phyloP scores from a whole-genome alignment of 1,140 invertebrate species.

The Hylaeus anthracinus region DNA sequence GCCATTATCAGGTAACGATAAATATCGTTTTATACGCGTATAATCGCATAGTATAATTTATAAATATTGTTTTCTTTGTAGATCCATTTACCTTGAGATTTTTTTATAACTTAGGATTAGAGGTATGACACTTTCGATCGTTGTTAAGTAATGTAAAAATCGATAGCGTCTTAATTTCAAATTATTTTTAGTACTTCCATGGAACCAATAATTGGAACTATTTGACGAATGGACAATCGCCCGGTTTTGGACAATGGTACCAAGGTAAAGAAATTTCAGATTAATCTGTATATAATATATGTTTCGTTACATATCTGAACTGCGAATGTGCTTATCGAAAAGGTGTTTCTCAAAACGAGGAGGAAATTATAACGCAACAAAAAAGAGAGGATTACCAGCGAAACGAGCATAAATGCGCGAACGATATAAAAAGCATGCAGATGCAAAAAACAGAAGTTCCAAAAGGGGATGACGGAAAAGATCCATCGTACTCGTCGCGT shows the following conservation, averaged over 20 bases:
- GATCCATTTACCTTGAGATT: conserved; percentile 84
- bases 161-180: conserved; percentile 18
- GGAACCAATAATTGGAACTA: conserved; percentile 47
- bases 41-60: conserved; percentile 20
- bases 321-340: background rate
- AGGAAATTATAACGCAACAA: conserved; percentile 21
- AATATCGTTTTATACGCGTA: conserved; percentile 16
- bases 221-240: conserved; percentile 23
- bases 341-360: conserved; percentile 30
- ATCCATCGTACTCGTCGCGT: background rate
- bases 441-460: conserved; percentile 5
- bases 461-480: conserved; percentile 19
- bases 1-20: conserved; percentile 81
- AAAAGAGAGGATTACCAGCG: conserved; percentile 2
- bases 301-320: background rate
- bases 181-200: conserved; percentile 51
- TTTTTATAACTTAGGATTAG: conserved; percentile 86
- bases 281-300: background rate
- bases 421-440: conserved; percentile 4
- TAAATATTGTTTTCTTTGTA: conserved; percentile 63
- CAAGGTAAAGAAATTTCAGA: conserved; percentile 24
- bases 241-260: conserved; percentile 32
- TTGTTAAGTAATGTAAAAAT: background rate
- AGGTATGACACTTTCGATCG: conserved; percentile 67
- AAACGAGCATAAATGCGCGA: conserved; percentile 3